Percentiles rank a stretch among this genome's conserved stretches.
phyloP scores from a whole-genome alignment of 2,113 vertebrate genomes.

The Brienomyrus longianalis region DNA sequence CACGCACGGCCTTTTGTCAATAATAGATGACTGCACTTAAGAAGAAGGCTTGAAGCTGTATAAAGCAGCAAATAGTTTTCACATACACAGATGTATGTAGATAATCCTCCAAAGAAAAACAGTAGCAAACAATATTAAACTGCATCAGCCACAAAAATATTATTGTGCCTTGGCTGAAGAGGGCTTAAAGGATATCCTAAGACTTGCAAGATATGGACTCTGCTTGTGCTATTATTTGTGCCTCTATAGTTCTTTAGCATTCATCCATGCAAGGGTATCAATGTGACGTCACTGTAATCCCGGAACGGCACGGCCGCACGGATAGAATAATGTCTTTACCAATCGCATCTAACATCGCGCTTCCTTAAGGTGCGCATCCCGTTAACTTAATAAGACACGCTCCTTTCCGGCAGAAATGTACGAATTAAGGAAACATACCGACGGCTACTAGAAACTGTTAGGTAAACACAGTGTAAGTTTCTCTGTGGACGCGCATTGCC shows the following conservation, averaged over 20 bases:
- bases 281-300: conserved; percentile 95
- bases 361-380: conserved; percentile 66
- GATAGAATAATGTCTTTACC: conserved; percentile 75
- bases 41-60: conserved; percentile 63
- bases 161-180: conserved; percentile 68
- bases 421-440: not conserved
- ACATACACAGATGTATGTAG: conserved; percentile 54
- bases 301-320: conserved; percentile 67
- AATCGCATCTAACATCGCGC: conserved; percentile 68
- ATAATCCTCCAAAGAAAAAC: conserved; percentile 68
- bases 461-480: not conserved
- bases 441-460: not conserved
- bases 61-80: conserved; percentile 69
- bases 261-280: conserved; percentile 82
- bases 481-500: not conserved
- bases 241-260: conserved; percentile 83
- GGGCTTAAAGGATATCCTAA: conserved; percentile 78
- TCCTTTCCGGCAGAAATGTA: conserved; percentile 35
- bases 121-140: conserved; percentile 67
- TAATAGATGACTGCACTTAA: conserved; percentile 83
- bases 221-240: conserved; percentile 86
- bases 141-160: conserved; percentile 61
- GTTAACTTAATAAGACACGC: conserved; percentile 38
- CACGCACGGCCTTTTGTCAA: conserved; percentile 76
- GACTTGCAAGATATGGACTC: conserved; percentile 75